Evolutionary conservation across 1,140 invertebrate species (phyloP).

Genomic region (Aplysia californica): DNA sequence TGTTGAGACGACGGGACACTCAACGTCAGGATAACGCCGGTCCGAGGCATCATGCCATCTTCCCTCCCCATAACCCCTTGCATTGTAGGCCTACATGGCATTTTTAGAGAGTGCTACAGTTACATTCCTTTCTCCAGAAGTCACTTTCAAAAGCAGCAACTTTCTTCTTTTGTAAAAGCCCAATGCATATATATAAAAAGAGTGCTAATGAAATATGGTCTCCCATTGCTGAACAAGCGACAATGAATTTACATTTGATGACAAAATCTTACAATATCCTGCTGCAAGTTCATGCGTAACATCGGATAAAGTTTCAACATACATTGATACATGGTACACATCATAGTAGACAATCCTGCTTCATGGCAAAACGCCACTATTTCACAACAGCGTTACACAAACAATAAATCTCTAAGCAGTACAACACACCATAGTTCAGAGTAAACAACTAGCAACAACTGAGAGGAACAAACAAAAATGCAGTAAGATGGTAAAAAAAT

Average conservation of each 20-base stretch:
- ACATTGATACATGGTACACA: not conserved
- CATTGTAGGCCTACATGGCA: no score
- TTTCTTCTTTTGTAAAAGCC: not conserved
- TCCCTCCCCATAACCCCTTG: no score
- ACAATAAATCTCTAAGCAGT: not conserved
- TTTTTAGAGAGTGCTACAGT: no score
- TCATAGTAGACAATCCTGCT: no score
- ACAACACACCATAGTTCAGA: not conserved
- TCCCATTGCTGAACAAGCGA: not conserved
- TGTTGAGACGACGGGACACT: no score
- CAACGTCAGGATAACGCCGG: no score
- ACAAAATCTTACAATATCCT: not conserved
- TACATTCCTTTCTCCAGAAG: no score
- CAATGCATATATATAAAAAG: not conserved
- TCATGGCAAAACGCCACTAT: not conserved
- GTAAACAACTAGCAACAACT: not conserved
- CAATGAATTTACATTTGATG: not conserved
- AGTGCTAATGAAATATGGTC: not conserved
- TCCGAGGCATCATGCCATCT: no score
- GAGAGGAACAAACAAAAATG: not conserved
- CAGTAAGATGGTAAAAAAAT: not conserved
- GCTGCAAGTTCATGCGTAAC: not conserved
- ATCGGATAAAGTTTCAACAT: not conserved
- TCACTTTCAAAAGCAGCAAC: not conserved
- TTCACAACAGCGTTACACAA: not conserved